Conservation (phyloP, 2,797 vertebrate genomes). For the Babyrousa celebensis region DNA sequence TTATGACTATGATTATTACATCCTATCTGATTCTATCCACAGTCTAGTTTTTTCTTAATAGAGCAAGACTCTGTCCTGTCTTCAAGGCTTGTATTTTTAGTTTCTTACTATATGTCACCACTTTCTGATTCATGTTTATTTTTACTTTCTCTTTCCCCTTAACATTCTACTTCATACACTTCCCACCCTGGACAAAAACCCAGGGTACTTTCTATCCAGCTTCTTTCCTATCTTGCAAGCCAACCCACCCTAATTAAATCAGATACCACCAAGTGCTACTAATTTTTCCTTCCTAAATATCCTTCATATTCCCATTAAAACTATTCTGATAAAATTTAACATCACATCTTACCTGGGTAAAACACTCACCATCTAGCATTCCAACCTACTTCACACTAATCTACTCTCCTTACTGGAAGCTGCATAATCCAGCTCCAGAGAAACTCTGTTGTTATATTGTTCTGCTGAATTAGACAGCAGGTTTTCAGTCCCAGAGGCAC, state of each 20-base stretch:
- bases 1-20: neutral
- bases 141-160: neutral
- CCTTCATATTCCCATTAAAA: neutral
- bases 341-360: neutral
- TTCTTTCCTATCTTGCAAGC: neutral
- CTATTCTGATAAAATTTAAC: neutral
- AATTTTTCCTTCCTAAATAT: neutral
- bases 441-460: neutral
- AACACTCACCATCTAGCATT: neutral
- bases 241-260: neutral
- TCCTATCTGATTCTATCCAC: fast-evolving
- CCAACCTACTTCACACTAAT: neutral
- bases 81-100: neutral
- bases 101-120: neutral
- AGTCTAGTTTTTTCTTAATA: neutral
- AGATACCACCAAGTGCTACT: neutral
- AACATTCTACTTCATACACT: neutral
- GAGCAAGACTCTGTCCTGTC: neutral
- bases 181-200: neutral
- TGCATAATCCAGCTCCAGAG: neutral
- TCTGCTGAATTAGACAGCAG: neutral
- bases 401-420: neutral
- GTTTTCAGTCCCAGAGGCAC: neutral
- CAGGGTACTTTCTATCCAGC: neutral
- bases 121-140: neutral